phyloP scores from a whole-genome alignment of 64 coral and sea anemone species.

The Orbicella faveolata region DNA sequence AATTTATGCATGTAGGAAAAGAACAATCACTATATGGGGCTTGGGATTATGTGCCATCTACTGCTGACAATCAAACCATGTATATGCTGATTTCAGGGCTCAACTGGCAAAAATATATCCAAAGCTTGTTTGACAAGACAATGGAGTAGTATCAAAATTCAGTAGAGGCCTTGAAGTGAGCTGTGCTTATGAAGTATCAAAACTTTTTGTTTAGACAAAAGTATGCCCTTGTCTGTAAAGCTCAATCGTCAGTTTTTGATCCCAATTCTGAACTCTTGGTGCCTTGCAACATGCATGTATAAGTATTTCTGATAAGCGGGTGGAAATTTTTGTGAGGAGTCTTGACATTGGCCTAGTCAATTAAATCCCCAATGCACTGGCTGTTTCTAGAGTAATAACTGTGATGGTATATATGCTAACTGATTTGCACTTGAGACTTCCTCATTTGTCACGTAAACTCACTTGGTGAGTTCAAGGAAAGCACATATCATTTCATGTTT shows the following conservation, averaged over 20 bases:
- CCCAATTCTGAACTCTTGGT: slow-evolving; percentile 10
- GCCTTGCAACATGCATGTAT: slow-evolving; percentile 9
- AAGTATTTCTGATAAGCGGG: neutral
- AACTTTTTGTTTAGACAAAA: no score
- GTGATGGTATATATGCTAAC: no score
- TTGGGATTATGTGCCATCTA: slow-evolving; percentile 6
- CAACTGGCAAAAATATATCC: neutral
- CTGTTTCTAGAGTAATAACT: no score
- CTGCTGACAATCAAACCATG: slow-evolving; percentile 1
- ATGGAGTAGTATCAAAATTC: neutral
- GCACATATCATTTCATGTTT: slow-evolving; percentile 21
- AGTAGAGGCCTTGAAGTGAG: neutral
- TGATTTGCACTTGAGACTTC: no score
- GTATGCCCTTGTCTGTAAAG: neutral
- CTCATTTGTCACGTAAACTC: neutral
- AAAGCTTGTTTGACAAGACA: neutral
- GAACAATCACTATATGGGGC: slow-evolving; percentile 1
- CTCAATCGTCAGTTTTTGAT: neutral
- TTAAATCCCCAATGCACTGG: no score
- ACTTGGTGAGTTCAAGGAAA: slow-evolving; percentile 24
- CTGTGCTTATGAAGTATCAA: no score
- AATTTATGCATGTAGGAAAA: slow-evolving; percentile 15
- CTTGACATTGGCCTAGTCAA: slow-evolving; percentile 13
- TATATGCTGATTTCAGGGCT: neutral
- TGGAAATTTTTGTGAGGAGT: neutral